Base-by-base conservation (phyloP, 2,888 invertebrate species). In the Agonopterix arenella region DNA sequence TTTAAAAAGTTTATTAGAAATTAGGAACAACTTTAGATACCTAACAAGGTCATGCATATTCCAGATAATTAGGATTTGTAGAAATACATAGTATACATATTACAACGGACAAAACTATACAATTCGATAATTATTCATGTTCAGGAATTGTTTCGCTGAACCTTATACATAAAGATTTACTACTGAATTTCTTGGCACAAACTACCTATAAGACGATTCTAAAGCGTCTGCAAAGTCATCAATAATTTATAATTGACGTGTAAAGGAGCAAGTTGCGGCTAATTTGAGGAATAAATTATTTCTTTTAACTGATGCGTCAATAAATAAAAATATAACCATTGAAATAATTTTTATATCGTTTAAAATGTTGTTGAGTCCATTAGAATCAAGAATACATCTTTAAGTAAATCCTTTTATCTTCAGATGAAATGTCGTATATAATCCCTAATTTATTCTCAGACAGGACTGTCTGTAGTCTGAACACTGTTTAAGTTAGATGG, bases 361-460 rank as follows among this genome's bases (percentile, higher is more conserved):
- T 48, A 45, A 11, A 7, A 8, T 41, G 16, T 48, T 11, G 46
- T 36, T 37, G 9, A 41, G 48, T 52, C 11, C 40, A 44, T 48
- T 42, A 38, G 16, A 43, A 36, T 41, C 38, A 10, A 11, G 46
- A 47, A 40, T 13, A 36, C 46, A 28, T 66, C 59, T 60, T 28
- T 61, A 64, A 61, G 64, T 64, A 67, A 73, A 66, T 68, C 65
- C n/a, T 71, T 70, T 73, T 65, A 68, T 68, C 67, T 74, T 71
- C 60, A 73, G 76, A 80, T 66, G 71, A 72, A 70, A 66, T 64
- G 66, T 62, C 67, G 63, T 72, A 69, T 70, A 72, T 77, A 78
- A 78, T 74, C 68, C 69, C 69, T 72, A 77, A 81, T 79, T 79
- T 80, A 83, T 73, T 58, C 53, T 61, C 62, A 59, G 68, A 70